A percentile compares a stretch with the other conserved stretches of the same genome.
Evolutionary conservation across 2,113 vertebrate species (phyloP).

Genomic region (Callionymus lyra): DNA sequence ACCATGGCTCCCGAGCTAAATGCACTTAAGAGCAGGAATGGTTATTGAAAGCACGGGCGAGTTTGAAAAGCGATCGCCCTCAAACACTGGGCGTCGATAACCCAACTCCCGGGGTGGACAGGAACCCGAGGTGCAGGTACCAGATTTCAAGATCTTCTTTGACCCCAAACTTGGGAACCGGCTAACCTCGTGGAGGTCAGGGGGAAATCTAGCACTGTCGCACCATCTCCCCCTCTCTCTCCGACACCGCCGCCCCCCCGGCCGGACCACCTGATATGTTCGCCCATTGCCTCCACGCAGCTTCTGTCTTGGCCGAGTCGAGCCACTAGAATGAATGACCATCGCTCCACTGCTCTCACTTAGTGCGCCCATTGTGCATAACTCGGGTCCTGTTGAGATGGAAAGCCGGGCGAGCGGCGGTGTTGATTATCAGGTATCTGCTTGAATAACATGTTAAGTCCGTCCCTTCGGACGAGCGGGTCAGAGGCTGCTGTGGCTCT

Average conservation of each 20-base stretch:
- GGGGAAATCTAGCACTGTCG: constrained; percentile 55
- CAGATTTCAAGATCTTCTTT: constrained; percentile 56
- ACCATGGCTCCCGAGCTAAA: too few relatives aligned
- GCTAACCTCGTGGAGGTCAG: constrained; percentile 61
- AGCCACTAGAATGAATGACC: constrained; percentile 60
- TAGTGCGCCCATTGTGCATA: constrained; percentile 62
- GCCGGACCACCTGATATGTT: constrained; percentile 61
- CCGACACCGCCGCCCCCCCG: constrained; percentile 17
- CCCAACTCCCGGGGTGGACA: too few relatives aligned
- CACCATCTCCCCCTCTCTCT: too few relatives aligned
- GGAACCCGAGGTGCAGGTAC: constrained; percentile 43
- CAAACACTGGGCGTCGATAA: too few relatives aligned
- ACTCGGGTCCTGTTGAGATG: constrained; percentile 43
- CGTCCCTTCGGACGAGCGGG: constrained; percentile 41
- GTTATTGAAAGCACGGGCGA: too few relatives aligned
- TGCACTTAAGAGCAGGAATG: too few relatives aligned
- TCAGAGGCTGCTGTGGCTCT: constrained; percentile 53
- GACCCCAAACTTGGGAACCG: constrained; percentile 70
- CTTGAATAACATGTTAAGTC: constrained; percentile 53
- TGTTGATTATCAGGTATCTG: constrained; percentile 57
- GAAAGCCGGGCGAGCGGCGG: constrained; percentile 25
- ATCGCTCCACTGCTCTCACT: constrained; percentile 60
- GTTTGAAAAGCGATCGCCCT: too few relatives aligned
- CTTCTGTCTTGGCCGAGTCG: constrained; percentile 50
- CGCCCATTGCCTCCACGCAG: constrained; percentile 29